Percentiles rank a stretch among this genome's conserved stretches.
These are phyloP conservation scores for Nycteola revayana DNA, from an alignment of 2,888 invertebrate genomes.

Conservation along the genomic window DNA sequence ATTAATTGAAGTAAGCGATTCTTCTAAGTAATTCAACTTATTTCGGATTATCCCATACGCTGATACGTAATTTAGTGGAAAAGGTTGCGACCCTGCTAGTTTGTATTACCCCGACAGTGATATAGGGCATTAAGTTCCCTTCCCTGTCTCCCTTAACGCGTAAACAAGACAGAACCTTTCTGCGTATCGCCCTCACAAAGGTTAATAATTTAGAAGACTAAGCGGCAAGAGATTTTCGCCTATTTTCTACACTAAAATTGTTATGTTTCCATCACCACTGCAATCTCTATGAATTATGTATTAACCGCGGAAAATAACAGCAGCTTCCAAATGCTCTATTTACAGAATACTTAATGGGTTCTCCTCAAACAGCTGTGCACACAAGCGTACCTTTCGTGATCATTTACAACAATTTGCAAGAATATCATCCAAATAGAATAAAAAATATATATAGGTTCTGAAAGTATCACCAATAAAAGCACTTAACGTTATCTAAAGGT, in stretches of 20 bases:
- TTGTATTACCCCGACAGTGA: slow-evolving; percentile 79
- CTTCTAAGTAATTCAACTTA: slow-evolving; percentile 64
- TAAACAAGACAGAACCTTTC: slow-evolving; percentile 80
- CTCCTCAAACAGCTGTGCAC: slow-evolving; percentile 14
- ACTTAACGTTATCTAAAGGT: no score
- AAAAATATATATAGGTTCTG: no score
- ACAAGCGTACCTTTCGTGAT: slow-evolving; percentile 3
- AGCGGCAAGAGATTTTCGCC: slow-evolving; percentile 61
- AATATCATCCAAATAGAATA: no score
- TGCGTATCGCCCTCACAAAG: slow-evolving; percentile 72
- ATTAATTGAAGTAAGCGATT: no score
- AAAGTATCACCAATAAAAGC: no score
- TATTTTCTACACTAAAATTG: slow-evolving; percentile 71
- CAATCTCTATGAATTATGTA: slow-evolving; percentile 53
- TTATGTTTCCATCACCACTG: slow-evolving; percentile 60
- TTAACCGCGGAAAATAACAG: slow-evolving; percentile 32
- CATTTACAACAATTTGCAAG: background rate
- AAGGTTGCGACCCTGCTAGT: slow-evolving; percentile 79
- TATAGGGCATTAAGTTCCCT: slow-evolving; percentile 80
- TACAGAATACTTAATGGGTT: slow-evolving; percentile 31
- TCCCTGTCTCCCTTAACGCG: slow-evolving; percentile 76
- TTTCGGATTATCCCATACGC: slow-evolving; percentile 73
- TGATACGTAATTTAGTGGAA: slow-evolving; percentile 81
- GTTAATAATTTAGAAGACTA: slow-evolving; percentile 80
- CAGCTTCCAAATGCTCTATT: slow-evolving; percentile 34